Conservation (phyloP, 2,113 vertebrate species). For the Felis chaus region DNA sequence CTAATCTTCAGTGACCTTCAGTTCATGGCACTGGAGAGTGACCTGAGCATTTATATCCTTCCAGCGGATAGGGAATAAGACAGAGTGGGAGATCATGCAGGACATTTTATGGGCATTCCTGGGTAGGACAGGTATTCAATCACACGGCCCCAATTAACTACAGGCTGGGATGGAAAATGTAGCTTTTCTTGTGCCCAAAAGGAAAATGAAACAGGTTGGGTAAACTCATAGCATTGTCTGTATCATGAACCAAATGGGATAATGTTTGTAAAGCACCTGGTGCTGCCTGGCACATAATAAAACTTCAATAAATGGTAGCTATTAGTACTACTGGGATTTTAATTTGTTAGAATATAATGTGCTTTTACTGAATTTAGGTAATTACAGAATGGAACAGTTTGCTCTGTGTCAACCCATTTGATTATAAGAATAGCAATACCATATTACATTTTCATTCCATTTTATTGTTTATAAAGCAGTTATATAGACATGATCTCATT, state of each 20-base stretch:
- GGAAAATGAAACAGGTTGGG: neutral
- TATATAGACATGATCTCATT: neutral
- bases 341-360: constrained; percentile 45
- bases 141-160: neutral
- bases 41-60: neutral
- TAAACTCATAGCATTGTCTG: neutral
- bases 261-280: constrained; percentile 46
- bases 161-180: neutral
- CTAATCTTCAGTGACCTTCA: neutral
- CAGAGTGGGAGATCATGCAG: neutral
- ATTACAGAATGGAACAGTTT: constrained; percentile 58
- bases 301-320: constrained; percentile 48
- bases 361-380: constrained; percentile 50
- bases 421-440: constrained; percentile 24
- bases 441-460: constrained; percentile 13
- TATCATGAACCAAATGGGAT: constrained; percentile 30
- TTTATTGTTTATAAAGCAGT: constrained; percentile 60
- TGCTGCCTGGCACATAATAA: constrained; percentile 43
- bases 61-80: neutral
- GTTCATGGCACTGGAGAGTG: neutral
- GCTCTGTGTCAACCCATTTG: constrained; percentile 52
- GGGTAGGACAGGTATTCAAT: neutral
- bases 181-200: neutral
- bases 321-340: constrained; percentile 39
- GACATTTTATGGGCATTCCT: neutral